Conservation (phyloP, 2,888 invertebrate genomes). For the Nipponacmea schrenckii region DNA sequence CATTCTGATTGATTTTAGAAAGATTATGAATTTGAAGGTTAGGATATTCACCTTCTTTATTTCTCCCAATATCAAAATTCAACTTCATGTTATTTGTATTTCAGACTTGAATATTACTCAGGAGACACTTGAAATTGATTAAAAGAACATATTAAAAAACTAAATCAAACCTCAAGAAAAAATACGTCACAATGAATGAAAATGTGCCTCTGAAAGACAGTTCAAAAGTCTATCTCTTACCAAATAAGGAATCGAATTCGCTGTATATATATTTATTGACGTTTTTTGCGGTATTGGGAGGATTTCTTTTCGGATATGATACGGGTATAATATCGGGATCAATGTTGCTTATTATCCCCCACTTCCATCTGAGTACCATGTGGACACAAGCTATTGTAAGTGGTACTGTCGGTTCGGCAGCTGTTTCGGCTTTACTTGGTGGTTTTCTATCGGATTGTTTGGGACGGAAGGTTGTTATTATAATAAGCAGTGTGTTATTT, state of each 20-base stretch:
- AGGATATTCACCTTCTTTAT: too few relatives aligned
- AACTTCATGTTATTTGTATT: too few relatives aligned
- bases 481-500: constrained; percentile 70
- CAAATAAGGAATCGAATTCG: neutral
- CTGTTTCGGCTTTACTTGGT: constrained; percentile 67
- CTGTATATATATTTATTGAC: constrained; percentile 53
- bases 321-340: constrained; percentile 71
- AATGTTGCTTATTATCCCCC: constrained; percentile 64
- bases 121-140: too few relatives aligned
- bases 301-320: constrained; percentile 71
- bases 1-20: too few relatives aligned
- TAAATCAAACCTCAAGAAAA: too few relatives aligned
- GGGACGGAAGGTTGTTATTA: constrained; percentile 70
- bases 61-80: too few relatives aligned
- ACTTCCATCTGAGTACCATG: constrained; percentile 63
- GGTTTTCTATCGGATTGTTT: constrained; percentile 69
- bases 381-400: constrained; percentile 71
- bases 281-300: constrained; percentile 66
- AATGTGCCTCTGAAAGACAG: too few relatives aligned
- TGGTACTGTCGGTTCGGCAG: constrained; percentile 69
- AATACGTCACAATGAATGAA: too few relatives aligned
- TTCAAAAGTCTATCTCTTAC: neutral
- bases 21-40: too few relatives aligned
- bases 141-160: too few relatives aligned
- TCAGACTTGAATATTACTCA: too few relatives aligned